These are phyloP conservation scores for Rhopalosiphum nymphaeae DNA, from an alignment of 2,888 invertebrate genomes.

Conservation along the genomic window DNA sequence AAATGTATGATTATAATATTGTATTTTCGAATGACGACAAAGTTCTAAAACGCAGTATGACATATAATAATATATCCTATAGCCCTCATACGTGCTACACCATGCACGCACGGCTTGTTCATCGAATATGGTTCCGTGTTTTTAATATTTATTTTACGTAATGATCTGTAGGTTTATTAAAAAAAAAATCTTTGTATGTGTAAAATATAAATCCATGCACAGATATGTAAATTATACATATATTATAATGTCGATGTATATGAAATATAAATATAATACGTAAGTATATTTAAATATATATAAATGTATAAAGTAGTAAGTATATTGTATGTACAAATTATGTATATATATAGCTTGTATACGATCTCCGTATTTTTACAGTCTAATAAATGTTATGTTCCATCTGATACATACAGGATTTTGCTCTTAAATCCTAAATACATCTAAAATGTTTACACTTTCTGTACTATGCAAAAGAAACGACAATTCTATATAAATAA, in stretches of 20 bases:
- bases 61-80: neutral
- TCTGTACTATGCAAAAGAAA: neutral
- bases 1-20: neutral
- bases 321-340: neutral
- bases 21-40: neutral
- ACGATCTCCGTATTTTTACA: neutral
- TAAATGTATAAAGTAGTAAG: neutral
- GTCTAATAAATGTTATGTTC: neutral
- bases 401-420: neutral
- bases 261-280: neutral
- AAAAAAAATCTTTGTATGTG: neutral
- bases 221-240: neutral
- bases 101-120: neutral
- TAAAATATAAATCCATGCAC: neutral
- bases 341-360: neutral
- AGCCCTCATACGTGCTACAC: neutral
- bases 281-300: neutral
- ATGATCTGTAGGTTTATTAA: neutral
- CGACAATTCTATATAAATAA: neutral
- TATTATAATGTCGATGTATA: neutral
- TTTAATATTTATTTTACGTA: neutral
- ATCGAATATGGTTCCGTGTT: neutral
- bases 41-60: neutral
- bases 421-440: neutral
- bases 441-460: neutral